phyloP scores from a whole-genome alignment of 2,797 vertebrate species.

The Knipowitschia caucasica region DNA sequence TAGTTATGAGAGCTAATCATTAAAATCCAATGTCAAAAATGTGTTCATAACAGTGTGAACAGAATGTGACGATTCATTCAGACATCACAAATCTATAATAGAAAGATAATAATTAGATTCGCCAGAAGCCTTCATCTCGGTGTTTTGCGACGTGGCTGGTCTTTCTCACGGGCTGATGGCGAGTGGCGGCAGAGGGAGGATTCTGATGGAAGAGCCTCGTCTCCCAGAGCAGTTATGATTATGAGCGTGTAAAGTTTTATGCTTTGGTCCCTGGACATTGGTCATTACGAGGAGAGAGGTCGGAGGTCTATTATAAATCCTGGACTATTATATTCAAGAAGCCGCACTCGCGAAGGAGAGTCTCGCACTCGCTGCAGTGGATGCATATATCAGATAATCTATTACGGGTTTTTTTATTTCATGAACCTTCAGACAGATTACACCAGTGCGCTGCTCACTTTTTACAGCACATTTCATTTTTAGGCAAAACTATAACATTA shows the following conservation, averaged over 20 bases:
- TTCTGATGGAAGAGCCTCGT: not conserved
- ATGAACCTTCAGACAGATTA: too few species aligned
- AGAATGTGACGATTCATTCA: too few species aligned
- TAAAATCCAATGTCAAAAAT: too few species aligned
- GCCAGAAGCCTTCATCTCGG: too few species aligned
- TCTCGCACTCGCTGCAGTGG: not conserved
- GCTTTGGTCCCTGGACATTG: conserved; percentile 9
- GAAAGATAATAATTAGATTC: too few species aligned
- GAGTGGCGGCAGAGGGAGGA: not conserved
- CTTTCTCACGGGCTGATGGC: not conserved
- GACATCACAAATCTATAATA: too few species aligned
- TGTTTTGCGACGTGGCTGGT: conserved; percentile 1
- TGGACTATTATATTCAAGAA: not conserved
- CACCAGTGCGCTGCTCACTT: too few species aligned
- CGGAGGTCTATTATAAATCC: conserved; percentile 1
- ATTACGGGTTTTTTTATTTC: not conserved
- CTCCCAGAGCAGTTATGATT: conserved; percentile 5
- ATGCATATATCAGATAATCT: not conserved
- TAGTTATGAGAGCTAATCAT: too few species aligned
- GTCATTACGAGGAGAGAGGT: not conserved
- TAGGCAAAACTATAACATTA: too few species aligned
- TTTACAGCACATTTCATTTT: too few species aligned
- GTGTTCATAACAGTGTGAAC: too few species aligned
- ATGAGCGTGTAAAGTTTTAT: conserved; percentile 6
- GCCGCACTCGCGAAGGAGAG: not conserved